Conservation (phyloP, 1,140 invertebrate species). For the Temnothorax longispinosus region DNA sequence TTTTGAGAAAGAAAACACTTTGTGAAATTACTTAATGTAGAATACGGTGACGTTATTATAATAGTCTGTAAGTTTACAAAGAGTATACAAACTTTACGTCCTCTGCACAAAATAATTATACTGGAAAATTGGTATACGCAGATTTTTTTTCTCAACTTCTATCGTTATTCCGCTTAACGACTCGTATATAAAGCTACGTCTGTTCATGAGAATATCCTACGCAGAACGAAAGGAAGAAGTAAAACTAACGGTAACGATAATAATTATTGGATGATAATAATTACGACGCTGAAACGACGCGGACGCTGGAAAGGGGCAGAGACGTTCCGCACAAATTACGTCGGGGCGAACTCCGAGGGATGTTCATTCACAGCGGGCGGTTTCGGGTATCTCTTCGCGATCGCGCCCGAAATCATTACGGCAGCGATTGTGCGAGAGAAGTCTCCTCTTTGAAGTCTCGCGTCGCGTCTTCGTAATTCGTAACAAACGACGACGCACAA, state of each 20-base stretch:
- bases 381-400: slow-evolving; percentile 33
- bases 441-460: slow-evolving; percentile 66
- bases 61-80: slow-evolving; percentile 1
- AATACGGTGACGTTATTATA: background rate
- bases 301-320: background rate
- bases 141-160: background rate
- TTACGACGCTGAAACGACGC: background rate
- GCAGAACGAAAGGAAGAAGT: background rate
- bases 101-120: background rate
- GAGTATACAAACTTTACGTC: background rate
- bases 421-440: slow-evolving; percentile 42
- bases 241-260: slow-evolving; percentile 26
- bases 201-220: no score
- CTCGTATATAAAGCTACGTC: slow-evolving; percentile 8
- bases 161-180: slow-evolving; percentile 13
- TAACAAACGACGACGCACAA: slow-evolving; percentile 63
- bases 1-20: background rate
- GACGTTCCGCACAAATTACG: slow-evolving; percentile 26
- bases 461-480: slow-evolving; percentile 62
- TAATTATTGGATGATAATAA: slow-evolving; percentile 30
- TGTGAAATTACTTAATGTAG: slow-evolving; percentile 4
- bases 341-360: background rate
- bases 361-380: slow-evolving; percentile 15
- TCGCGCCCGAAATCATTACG: slow-evolving; percentile 50
- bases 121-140: background rate